Percentiles rank a stretch among this genome's conserved stretches.
Evolutionary conservation across 2,113 vertebrate species (phyloP).

Genomic region (Otolemur garnettii): DNA sequence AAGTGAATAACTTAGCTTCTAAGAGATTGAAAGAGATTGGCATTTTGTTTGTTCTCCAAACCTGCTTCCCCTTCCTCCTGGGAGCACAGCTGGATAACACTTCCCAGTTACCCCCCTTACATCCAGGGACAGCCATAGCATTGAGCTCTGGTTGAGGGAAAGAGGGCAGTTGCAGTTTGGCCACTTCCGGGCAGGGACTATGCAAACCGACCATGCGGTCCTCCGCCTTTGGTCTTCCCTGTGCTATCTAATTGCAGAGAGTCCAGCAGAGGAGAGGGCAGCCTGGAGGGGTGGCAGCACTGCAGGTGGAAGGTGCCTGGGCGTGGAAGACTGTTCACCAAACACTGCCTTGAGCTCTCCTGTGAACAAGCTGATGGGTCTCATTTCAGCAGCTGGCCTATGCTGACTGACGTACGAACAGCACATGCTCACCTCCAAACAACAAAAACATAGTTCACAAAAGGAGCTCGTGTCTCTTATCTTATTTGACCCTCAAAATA

Average conservation of each 20-base stretch:
- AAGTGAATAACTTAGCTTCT: not conserved
- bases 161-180: not conserved
- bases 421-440: not conserved
- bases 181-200: not conserved
- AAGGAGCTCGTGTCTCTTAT: not conserved
- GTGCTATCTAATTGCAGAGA: not conserved
- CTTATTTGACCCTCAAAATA: not conserved
- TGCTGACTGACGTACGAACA: not conserved
- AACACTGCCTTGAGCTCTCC: not conserved
- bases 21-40: rapidly evolving
- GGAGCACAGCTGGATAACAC: not conserved
- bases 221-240: not conserved
- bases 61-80: not conserved
- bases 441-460: not conserved
- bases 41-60: not conserved
- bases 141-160: not conserved
- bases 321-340: not conserved
- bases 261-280: not conserved
- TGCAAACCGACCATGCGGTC: not conserved
- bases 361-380: not conserved
- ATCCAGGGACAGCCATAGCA: not conserved
- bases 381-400: not conserved
- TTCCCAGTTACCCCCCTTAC: not conserved
- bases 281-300: not conserved
- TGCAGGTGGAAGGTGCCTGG: not conserved